phyloP scores from a whole-genome alignment of 53 echinoderm and acorn worm genomes.

The Pentamera pediparva region DNA sequence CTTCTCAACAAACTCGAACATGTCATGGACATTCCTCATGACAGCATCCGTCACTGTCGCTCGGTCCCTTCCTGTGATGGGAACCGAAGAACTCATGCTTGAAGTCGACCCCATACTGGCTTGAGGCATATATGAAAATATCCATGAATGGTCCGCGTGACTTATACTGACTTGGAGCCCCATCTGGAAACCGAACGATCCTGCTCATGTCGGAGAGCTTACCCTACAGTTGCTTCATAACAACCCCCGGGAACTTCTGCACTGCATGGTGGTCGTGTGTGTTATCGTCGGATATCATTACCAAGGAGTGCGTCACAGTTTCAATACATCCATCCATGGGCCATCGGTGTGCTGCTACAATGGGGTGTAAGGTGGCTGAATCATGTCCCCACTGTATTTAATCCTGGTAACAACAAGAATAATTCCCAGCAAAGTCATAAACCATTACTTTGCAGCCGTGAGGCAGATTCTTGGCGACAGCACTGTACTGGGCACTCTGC shows the following conservation, averaged over 20 bases:
- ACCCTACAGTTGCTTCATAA: conserved; percentile 21
- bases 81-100: conserved; percentile 44
- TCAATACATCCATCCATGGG: conserved; percentile 9
- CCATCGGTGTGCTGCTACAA: too few relatives aligned
- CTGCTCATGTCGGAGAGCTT: conserved; percentile 15
- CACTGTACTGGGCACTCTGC: too few relatives aligned
- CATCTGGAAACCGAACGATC: conserved; percentile 51
- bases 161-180: conserved; percentile 37
- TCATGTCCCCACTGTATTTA: too few relatives aligned
- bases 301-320: conserved; percentile 17
- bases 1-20: conserved; percentile 25
- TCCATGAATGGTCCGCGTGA: conserved; percentile 40
- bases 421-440: too few relatives aligned
- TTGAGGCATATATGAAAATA: conserved; percentile 32
- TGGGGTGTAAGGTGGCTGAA: too few relatives aligned
- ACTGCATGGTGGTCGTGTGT: conserved; percentile 53
- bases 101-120: conserved; percentile 33
- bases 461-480: too few relatives aligned
- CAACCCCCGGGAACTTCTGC: conserved; percentile 29
- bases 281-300: conserved; percentile 40
- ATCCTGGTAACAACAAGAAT: too few relatives aligned
- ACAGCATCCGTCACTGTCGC: conserved; percentile 68
- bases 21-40: conserved; percentile 43
- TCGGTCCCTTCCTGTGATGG: conserved; percentile 54
- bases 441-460: too few relatives aligned